These are phyloP conservation scores for Crax fasciolata DNA, from an alignment of 2,797 vertebrate species.

Conservation along the genomic window DNA sequence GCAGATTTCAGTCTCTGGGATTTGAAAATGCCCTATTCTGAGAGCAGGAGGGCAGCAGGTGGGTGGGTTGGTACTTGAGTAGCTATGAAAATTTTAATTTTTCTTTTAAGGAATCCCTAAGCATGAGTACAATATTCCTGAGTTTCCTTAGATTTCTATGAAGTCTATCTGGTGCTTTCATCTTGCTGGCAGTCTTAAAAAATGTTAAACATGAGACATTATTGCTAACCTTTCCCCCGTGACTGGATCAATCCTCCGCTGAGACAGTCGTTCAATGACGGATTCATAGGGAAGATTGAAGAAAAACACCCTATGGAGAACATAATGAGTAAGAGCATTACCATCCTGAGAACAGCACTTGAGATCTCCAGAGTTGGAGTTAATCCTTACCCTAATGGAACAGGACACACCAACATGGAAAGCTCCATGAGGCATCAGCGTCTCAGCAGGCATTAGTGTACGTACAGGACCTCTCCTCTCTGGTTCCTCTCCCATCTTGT, in stretches of 20 bases:
- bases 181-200: conserved; percentile 30
- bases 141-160: conserved; percentile 25
- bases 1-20: background rate
- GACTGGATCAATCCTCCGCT: conserved; percentile 87
- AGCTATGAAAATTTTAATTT: conserved; percentile 50
- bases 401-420: rapidly evolving
- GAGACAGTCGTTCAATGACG: conserved; percentile 87
- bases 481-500: background rate
- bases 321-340: background rate
- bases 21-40: background rate
- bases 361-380: background rate
- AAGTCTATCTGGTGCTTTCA: conserved; percentile 49
- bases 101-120: conserved; percentile 46
- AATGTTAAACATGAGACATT: background rate
- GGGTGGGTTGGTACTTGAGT: background rate
- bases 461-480: background rate
- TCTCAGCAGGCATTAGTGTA: rapidly evolving
- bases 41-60: background rate
- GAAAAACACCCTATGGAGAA: conserved; percentile 88
- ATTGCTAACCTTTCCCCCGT: conserved; percentile 89
- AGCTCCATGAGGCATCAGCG: background rate
- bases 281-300: conserved; percentile 87
- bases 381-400: background rate
- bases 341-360: background rate
- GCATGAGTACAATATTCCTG: conserved; percentile 11